Base-by-base conservation (phyloP, 64 coral and sea anemone genomes). In the Pachyseris speciosa region DNA sequence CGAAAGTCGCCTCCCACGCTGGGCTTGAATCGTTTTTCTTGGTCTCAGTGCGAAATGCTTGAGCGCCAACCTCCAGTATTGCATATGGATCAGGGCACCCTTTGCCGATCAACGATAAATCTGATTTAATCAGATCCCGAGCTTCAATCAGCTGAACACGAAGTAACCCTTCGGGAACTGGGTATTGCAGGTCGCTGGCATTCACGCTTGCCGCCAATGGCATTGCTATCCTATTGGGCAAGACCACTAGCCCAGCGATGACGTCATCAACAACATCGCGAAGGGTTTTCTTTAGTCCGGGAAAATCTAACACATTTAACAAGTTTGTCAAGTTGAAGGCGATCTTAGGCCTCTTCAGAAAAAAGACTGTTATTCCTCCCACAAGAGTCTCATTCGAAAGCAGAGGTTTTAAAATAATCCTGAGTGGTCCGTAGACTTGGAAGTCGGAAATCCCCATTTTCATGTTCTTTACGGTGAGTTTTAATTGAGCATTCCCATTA, bases 261-360 rank as follows among this genome's bases (percentile, higher is more conserved):
- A 99, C 94, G 86, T 99, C 97, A 67, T 95, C 83, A 2, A 81
- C 91, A 29, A 99, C 92, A 57, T 76, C 79, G 19, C 90, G 90
- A 30, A 99, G 78, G 12, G 80, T 95, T 45, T 87, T 93, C 66
- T 99, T 99, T 20, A 99, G 67, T 65, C 97, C 97, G 37, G 97
- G 97, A 53, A 99, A 77, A 24, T 99, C 97, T 39, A 99, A 61
- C 9, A 99, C 90, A 76, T 94, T 99, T 2, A 99, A 34, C 42
- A 99, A 34, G 47, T 99, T 99, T 37, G 86, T 99, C 74, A 99
- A 75, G 57, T 99, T 94, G 75, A 99, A 99, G 1, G 73, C 65
- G 58, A 95, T 73, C 55, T 88, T 85, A 0, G 97, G 97, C 69
- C 97, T 94, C 71, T 99, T 99, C 5, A 95, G 77, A 76, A 99